Evolutionary conservation across 2,113 vertebrate genomes (phyloP).

Genomic region (Pseudorasbora parva): DNA sequence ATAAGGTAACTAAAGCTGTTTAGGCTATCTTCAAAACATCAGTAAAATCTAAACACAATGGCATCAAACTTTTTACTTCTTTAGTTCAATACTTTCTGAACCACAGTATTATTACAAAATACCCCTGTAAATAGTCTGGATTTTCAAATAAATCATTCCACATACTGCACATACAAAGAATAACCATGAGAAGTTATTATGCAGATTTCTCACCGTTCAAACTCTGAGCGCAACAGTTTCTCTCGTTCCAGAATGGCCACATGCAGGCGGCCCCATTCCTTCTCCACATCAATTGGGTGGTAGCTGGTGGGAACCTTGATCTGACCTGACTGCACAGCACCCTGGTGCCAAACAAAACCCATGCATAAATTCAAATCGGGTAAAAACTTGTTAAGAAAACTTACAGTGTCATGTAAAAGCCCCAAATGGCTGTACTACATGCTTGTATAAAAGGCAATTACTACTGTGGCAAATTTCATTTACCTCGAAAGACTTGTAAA

Average conservation of each 20-base stretch:
- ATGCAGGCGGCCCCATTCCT: conserved; percentile 94
- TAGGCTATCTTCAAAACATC: background rate
- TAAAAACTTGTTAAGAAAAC: background rate
- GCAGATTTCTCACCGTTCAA: conserved; percentile 76
- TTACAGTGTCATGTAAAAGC: background rate
- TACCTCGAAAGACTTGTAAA: conserved; percentile 90
- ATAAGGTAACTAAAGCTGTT: background rate
- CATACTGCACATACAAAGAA: background rate
- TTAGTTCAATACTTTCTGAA: background rate
- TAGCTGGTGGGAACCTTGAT: conserved; percentile 86
- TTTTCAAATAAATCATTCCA: background rate
- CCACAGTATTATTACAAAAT: background rate
- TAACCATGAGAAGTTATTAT: background rate
- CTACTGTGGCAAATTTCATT: background rate
- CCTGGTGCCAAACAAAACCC: conserved; percentile 67
- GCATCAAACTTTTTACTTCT: background rate
- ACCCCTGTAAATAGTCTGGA: background rate
- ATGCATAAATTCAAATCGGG: background rate
- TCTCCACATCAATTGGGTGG: conserved; percentile 94
- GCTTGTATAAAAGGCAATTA: background rate
- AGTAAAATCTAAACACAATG: background rate
- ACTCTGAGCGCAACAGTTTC: conserved; percentile 86
- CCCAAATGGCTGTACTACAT: background rate
- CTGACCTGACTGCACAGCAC: conserved; percentile 83
- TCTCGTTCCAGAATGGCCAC: conserved; percentile 91